Percentiles rank a stretch among this genome's conserved stretches.
These are phyloP conservation scores for Periphyllus acericola DNA, from an alignment of 2,888 invertebrate genomes.

Conservation along the genomic window DNA sequence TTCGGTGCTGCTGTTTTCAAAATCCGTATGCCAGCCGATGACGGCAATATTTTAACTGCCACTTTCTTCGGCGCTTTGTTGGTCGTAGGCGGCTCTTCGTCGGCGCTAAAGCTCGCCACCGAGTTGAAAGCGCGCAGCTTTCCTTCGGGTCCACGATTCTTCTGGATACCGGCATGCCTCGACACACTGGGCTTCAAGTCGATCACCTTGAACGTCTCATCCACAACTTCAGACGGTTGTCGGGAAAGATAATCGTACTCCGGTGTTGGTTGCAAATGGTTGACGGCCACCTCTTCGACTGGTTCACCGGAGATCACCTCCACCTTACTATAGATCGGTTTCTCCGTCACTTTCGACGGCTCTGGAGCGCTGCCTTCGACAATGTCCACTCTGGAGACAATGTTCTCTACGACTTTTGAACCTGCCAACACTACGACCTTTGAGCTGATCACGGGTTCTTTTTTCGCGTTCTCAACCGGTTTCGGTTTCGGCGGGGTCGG, in stretches of 20 bases:
- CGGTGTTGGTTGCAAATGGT: conserved; percentile 78
- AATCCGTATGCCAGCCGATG: conserved; percentile 72
- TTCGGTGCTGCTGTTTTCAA: conserved; percentile 80
- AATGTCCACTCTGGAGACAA: conserved; percentile 63
- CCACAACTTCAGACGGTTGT: conserved; percentile 85
- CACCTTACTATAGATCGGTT: conserved; percentile 68
- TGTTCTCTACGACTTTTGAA: conserved; percentile 40
- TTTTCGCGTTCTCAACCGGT: conserved; percentile 23
- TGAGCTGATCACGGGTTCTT: conserved; percentile 64
- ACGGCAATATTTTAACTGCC: conserved; percentile 74
- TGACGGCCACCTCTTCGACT: conserved; percentile 70
- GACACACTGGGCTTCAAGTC: conserved; percentile 70
- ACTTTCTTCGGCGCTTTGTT: conserved; percentile 65
- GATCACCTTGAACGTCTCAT: conserved; percentile 82
- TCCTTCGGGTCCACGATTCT: conserved; percentile 44
- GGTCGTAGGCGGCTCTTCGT: conserved; percentile 57
- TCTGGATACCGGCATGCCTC: conserved; percentile 6
- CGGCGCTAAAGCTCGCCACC: conserved; percentile 66
- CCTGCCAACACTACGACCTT: conserved; percentile 64
- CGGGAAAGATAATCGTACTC: conserved; percentile 87
- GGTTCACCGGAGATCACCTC: conserved; percentile 74
- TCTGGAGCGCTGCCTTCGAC: conserved; percentile 57
- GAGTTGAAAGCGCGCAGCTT: conserved; percentile 48
- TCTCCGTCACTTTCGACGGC: conserved; percentile 30
- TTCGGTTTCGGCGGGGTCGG: conserved; percentile 46